phyloP scores from a whole-genome alignment of 2,797 vertebrate species.

The Lateolabrax maculatus region DNA sequence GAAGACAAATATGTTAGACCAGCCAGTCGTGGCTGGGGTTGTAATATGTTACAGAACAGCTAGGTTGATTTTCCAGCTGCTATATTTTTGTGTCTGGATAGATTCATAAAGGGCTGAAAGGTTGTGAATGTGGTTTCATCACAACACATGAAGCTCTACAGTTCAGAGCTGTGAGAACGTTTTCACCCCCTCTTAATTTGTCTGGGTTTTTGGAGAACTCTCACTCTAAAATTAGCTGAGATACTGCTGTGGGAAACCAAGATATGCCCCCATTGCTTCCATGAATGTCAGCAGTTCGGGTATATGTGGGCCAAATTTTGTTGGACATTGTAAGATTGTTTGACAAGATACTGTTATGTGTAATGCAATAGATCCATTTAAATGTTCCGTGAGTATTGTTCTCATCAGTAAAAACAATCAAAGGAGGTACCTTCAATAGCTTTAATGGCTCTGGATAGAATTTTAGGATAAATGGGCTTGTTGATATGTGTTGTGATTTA shows the following conservation, averaged over 20 bases:
- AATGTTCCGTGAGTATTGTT: background rate
- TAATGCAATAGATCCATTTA: background rate
- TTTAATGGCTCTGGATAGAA: background rate
- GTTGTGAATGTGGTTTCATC: background rate
- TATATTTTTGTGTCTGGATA: slow-evolving; percentile 15
- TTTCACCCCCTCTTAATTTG: background rate
- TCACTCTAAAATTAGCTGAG: background rate
- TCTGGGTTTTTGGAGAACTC: background rate
- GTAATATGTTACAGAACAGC: slow-evolving; percentile 9
- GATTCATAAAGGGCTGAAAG: background rate
- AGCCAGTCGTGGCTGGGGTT: background rate
- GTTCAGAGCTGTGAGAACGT: background rate
- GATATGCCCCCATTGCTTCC: background rate
- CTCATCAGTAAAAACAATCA: no score
- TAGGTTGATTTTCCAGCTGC: slow-evolving; percentile 17
- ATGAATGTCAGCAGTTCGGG: background rate
- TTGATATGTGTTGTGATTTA: background rate
- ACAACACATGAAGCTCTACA: background rate
- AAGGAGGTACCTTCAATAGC: background rate
- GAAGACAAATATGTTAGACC: slow-evolving; percentile 37
- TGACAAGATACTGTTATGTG: background rate
- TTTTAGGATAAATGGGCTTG: background rate
- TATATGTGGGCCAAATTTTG: no score
- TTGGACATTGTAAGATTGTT: background rate
- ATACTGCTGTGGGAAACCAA: background rate